Conservation (phyloP, 2,797 vertebrate genomes). For the Sebastes hubbsi region DNA sequence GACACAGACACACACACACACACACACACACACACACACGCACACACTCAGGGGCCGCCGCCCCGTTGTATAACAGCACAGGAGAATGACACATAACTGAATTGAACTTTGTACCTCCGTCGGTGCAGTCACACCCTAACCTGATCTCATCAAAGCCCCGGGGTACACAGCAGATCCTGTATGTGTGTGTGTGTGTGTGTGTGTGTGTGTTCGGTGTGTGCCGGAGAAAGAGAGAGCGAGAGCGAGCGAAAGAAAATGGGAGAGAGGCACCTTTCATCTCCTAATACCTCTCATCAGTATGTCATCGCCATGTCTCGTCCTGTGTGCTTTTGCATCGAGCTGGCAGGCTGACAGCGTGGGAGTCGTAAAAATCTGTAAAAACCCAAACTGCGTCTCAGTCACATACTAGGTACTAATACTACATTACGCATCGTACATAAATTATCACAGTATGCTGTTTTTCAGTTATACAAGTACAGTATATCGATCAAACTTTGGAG, state of each 20-base stretch:
- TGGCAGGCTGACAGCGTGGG: constrained; percentile 53
- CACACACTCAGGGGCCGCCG: constrained; percentile 12
- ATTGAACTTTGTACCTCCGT: constrained; percentile 68
- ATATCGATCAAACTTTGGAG: neutral
- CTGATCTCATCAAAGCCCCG: constrained; percentile 65
- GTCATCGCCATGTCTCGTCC: constrained; percentile 52
- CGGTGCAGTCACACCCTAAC: constrained; percentile 71
- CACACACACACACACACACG: constrained; percentile 7
- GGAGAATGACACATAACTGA: constrained; percentile 68
- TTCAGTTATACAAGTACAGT: neutral
- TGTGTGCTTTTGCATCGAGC: constrained; percentile 31
- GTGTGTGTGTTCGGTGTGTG: neutral
- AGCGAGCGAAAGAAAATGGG: constrained; percentile 28
- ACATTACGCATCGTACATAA: neutral
- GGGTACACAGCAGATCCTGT: constrained; percentile 51
- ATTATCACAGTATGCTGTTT: neutral
- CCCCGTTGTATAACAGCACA: constrained; percentile 66
- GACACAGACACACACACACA: constrained; percentile 8
- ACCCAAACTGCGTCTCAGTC: neutral
- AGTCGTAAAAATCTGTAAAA: neutral
- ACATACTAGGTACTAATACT: neutral
- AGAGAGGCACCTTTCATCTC: constrained; percentile 61
- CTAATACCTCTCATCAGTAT: constrained; percentile 53
- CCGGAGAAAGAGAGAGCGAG: constrained; percentile 8
- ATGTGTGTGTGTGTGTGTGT: neutral